phyloP scores from a whole-genome alignment of 2,888 invertebrate genomes.

The Campoletis raptor region DNA sequence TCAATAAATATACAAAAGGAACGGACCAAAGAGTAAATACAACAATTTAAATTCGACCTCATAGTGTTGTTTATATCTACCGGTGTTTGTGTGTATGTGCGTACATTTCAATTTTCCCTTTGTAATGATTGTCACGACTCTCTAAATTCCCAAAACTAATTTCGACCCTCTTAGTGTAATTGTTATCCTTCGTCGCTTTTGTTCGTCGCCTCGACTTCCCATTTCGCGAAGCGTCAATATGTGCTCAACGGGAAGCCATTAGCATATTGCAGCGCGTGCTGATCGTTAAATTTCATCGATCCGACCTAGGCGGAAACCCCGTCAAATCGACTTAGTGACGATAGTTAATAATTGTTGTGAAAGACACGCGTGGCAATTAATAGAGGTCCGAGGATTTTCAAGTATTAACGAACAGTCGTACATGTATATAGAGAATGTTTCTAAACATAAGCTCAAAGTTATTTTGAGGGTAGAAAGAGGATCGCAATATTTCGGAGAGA shows the following conservation, averaged over 20 bases:
- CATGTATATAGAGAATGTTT: neutral
- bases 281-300: conserved; percentile 40
- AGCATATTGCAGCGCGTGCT: conserved; percentile 36
- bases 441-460: neutral
- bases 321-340: conserved; percentile 18
- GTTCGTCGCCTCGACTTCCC: conserved; percentile 19
- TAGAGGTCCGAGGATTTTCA: conserved; percentile 44
- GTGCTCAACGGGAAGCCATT: conserved; percentile 30
- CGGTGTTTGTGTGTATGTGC: neutral
- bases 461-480: neutral
- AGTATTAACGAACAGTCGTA: neutral
- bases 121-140: conserved; percentile 19
- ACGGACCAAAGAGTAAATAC: neutral
- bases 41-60: neutral
- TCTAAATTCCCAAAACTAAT: conserved; percentile 68
- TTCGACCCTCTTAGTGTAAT: conserved; percentile 62
- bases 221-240: conserved; percentile 48
- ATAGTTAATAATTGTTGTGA: conserved; percentile 44
- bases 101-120: neutral
- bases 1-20: neutral
- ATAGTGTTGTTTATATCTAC: neutral
- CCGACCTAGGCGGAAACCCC: neutral
- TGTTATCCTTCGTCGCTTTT: conserved; percentile 43
- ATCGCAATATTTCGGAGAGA: neutral
- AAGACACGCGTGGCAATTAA: conserved; percentile 25